These are phyloP conservation scores for Psittacula echo DNA, from an alignment of 2,797 vertebrate species.

Conservation along the genomic window DNA sequence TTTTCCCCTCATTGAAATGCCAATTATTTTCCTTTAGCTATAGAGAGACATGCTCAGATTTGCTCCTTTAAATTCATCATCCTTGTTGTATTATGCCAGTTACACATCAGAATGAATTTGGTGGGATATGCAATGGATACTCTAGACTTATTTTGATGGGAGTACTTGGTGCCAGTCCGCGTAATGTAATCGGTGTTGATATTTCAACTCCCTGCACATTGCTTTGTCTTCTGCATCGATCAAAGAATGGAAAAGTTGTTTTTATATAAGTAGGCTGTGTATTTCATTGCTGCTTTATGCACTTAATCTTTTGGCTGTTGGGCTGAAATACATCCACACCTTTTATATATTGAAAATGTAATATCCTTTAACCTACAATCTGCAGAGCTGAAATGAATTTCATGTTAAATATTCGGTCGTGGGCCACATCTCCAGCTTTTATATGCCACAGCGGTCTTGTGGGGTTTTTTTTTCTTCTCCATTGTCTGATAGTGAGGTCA, in stretches of 20 bases:
- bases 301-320: conserved; percentile 74
- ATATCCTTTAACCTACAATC: conserved; percentile 75
- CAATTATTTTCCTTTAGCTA: not conserved
- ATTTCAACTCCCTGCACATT: conserved; percentile 14
- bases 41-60: not conserved
- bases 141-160: not conserved
- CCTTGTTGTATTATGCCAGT: not conserved
- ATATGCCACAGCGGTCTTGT: conserved; percentile 77
- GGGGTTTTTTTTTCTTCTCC: conserved; percentile 67
- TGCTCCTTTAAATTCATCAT: not conserved
- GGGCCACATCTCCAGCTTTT: conserved; percentile 80
- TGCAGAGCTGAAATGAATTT: conserved; percentile 77
- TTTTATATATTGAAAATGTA: conserved; percentile 76
- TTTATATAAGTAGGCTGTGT: conserved; percentile 41
- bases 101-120: not conserved
- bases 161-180: not conserved
- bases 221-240: conserved; percentile 60
- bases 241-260: conserved; percentile 66
- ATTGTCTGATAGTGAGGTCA: conserved; percentile 87
- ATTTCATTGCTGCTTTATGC: conserved; percentile 65
- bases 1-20: not conserved
- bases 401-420: conserved; percentile 73
- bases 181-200: not conserved
- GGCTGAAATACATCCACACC: conserved; percentile 72
- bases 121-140: not conserved